These are phyloP conservation scores for Drosophila tripunctata DNA, from an alignment of 2,888 invertebrate species.

Conservation along the genomic window DNA sequence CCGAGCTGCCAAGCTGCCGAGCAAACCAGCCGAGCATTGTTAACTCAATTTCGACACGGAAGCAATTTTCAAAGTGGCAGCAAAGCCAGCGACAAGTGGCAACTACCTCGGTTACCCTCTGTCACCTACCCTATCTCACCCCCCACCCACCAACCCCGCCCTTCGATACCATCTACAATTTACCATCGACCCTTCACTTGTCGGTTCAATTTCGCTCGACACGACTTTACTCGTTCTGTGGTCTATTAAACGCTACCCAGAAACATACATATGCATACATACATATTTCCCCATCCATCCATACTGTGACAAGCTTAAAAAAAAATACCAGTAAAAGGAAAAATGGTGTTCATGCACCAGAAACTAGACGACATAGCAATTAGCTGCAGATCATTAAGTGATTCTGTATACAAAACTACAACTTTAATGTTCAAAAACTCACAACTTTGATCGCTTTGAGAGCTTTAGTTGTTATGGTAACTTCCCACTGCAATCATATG, in stretches of 20 bases:
- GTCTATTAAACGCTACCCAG: conserved; percentile 45
- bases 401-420: neutral
- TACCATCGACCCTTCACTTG: conserved; percentile 5
- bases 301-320: neutral
- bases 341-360: neutral
- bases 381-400: conserved; percentile 21
- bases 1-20: conserved; percentile 19
- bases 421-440: neutral
- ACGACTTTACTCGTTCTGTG: conserved; percentile 19
- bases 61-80: conserved; percentile 63
- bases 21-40: conserved; percentile 58
- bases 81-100: conserved; percentile 56
- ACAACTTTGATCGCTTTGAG: no score
- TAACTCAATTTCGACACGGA: conserved; percentile 78
- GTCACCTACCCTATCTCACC: neutral
- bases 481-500: no score
- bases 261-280: conserved; percentile 21
- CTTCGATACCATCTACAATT: neutral
- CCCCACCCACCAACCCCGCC: neutral
- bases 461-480: no score
- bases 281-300: no score
- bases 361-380: conserved; percentile 22
- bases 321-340: neutral
- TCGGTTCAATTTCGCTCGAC: conserved; percentile 13
- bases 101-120: conserved; percentile 15